Percentiles rank a stretch among this genome's conserved stretches.
Evolutionary conservation across 1,140 invertebrate genomes (phyloP).

Genomic region (Euborellia annulipes): DNA sequence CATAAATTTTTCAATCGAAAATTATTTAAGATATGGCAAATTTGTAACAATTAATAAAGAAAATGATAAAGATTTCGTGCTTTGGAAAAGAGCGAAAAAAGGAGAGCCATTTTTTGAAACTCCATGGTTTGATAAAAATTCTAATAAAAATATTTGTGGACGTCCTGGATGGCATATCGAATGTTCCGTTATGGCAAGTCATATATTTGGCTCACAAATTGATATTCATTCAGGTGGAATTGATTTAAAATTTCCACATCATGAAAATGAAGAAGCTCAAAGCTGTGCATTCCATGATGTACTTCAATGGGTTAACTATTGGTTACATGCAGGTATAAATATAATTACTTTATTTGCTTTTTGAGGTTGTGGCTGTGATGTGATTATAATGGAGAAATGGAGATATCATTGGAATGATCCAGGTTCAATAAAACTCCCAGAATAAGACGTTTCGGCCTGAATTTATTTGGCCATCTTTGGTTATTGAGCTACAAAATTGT

Average conservation of each 20-base stretch:
- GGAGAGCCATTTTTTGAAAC: conserved; percentile 63
- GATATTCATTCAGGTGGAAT: conserved; percentile 85
- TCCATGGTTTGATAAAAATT: conserved; percentile 45
- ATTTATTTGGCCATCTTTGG: no score
- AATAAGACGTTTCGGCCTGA: no score
- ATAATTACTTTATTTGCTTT: conserved; percentile 1
- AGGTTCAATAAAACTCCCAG: no score
- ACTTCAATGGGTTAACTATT: conserved; percentile 78
- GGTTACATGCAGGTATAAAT: conserved; percentile 63
- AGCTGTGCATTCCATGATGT: conserved; percentile 59
- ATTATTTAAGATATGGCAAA: conserved; percentile 55
- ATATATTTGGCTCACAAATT: conserved; percentile 47
- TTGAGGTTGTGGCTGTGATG: no score
- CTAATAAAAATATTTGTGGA: conserved; percentile 29
- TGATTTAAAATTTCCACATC: conserved; percentile 87
- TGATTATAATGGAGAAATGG: no score
- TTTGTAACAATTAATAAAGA: conserved; percentile 29
- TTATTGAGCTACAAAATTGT: no score
- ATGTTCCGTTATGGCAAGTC: conserved; percentile 80
- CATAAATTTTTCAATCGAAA: conserved; percentile 67
- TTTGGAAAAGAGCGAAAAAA: conserved; percentile 72
- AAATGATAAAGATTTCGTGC: conserved; percentile 62
- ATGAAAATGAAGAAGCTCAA: conserved; percentile 91
- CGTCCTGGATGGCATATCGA: conserved; percentile 93
- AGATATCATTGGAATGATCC: no score